Evolutionary conservation across 2,797 vertebrate species (phyloP).

Genomic region (Danionella dracula): DNA sequence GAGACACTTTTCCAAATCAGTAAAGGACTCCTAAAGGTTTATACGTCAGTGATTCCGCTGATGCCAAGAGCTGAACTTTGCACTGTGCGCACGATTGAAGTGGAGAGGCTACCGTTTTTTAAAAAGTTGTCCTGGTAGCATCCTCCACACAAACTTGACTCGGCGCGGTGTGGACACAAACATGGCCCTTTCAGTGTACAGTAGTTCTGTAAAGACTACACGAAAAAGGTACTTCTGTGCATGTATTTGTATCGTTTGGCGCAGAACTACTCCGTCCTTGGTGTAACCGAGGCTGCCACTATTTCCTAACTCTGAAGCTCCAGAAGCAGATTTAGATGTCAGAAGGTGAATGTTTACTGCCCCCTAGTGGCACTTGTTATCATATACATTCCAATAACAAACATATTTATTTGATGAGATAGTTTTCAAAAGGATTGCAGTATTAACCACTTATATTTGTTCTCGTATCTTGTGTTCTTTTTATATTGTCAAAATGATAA

Average conservation of each 20-base stretch:
- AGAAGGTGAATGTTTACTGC: conserved; percentile 73
- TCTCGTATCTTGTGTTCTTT: conserved; percentile 26
- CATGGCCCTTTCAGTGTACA: conserved; percentile 34
- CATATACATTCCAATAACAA: conserved; percentile 64
- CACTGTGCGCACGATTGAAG: too few species aligned
- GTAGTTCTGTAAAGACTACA: conserved; percentile 45
- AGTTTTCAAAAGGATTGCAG: conserved; percentile 55
- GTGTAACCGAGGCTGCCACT: conserved; percentile 25
- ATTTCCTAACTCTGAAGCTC: conserved; percentile 30
- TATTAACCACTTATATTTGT: conserved; percentile 46
- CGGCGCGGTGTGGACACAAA: conserved; percentile 10
- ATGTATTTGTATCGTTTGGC: conserved; percentile 45
- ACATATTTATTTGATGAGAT: conserved; percentile 38
- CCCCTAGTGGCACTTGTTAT: conserved; percentile 66
- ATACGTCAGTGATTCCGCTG: conserved; percentile 12
- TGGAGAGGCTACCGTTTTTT: too few species aligned
- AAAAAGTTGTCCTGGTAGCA: too few species aligned
- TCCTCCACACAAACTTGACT: not conserved
- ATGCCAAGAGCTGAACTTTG: too few species aligned
- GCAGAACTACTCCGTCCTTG: conserved; percentile 15
- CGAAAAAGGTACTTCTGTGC: conserved; percentile 46
- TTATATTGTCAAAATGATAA: conserved; percentile 18
- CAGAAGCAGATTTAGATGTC: conserved; percentile 51
- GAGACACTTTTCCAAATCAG: not conserved
- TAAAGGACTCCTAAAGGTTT: conserved; percentile 8